These are phyloP conservation scores for Rutpela maculata DNA, from an alignment of 2,888 invertebrate genomes.

Conservation along the genomic window DNA sequence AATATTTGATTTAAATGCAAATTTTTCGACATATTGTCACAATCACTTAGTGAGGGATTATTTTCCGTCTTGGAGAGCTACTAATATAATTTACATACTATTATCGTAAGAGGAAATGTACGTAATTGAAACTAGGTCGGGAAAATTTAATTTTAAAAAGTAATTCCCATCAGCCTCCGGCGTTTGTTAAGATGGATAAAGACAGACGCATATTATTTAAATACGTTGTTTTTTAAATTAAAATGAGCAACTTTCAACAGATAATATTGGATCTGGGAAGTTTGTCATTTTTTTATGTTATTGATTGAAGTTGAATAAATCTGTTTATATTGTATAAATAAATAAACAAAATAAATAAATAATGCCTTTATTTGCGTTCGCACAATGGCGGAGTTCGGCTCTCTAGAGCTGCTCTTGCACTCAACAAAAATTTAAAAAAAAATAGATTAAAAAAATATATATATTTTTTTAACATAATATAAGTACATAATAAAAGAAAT, in stretches of 20 bases:
- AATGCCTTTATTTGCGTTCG: too few species aligned
- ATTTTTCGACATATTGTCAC: constrained; percentile 54
- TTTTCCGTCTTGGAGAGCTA: constrained; percentile 26
- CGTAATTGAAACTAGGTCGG: constrained; percentile 42
- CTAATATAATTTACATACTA: constrained; percentile 45
- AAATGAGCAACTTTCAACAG: neutral
- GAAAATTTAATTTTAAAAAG: constrained; percentile 39
- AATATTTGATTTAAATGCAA: constrained; percentile 53
- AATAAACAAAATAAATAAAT: too few species aligned
- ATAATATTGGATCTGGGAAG: neutral
- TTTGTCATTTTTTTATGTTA: neutral
- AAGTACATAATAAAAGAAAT: too few species aligned
- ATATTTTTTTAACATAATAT: too few species aligned
- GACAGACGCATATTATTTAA: constrained; percentile 16
- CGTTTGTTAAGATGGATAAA: constrained; percentile 9
- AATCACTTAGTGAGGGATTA: constrained; percentile 50
- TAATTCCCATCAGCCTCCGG: constrained; percentile 33
- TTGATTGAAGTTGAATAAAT: too few species aligned
- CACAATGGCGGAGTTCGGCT: too few species aligned
- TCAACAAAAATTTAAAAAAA: too few species aligned
- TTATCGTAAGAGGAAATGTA: constrained; percentile 39
- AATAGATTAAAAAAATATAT: too few species aligned
- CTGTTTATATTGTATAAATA: too few species aligned
- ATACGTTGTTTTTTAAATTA: constrained; percentile 41
- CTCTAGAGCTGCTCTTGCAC: too few species aligned